Conservation (phyloP, 2,113 vertebrate species). For the Cheilinus undulatus region DNA sequence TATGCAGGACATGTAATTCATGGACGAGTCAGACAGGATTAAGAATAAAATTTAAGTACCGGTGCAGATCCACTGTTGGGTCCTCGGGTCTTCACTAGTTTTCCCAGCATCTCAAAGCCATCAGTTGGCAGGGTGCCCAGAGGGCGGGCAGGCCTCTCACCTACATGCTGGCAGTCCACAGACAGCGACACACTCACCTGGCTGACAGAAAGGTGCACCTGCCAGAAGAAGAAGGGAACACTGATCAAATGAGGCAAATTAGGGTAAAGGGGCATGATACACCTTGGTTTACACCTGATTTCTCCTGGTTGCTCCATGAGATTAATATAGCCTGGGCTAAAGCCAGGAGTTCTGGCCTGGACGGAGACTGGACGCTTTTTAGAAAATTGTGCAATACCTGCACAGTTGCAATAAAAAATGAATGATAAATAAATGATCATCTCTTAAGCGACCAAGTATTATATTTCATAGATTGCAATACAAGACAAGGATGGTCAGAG, state of each 20-base stretch:
- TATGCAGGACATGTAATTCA: background rate
- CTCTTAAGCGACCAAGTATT: background rate
- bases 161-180: conserved; percentile 90
- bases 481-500: background rate
- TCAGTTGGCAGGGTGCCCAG: conserved; percentile 83
- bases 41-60: conserved; percentile 68
- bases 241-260: background rate
- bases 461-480: background rate
- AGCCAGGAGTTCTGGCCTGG: no score
- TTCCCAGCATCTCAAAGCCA: conserved; percentile 91
- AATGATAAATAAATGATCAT: no score
- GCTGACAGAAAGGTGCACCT: conserved; percentile 92
- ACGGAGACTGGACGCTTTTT: no score
- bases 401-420: no score
- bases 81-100: conserved; percentile 87
- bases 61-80: conserved; percentile 89
- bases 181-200: conserved; percentile 87
- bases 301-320: no score
- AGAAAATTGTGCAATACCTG: no score
- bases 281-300: no score
- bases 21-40: background rate
- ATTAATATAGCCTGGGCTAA: no score
- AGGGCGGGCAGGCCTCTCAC: conserved; percentile 84
- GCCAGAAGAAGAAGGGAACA: conserved; percentile 17
- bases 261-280: no score